Evolutionary conservation across 2,888 invertebrate species (phyloP), one percentile per base, ranked within the genome.

Genomic region (Eristalis pertinax): DNA sequence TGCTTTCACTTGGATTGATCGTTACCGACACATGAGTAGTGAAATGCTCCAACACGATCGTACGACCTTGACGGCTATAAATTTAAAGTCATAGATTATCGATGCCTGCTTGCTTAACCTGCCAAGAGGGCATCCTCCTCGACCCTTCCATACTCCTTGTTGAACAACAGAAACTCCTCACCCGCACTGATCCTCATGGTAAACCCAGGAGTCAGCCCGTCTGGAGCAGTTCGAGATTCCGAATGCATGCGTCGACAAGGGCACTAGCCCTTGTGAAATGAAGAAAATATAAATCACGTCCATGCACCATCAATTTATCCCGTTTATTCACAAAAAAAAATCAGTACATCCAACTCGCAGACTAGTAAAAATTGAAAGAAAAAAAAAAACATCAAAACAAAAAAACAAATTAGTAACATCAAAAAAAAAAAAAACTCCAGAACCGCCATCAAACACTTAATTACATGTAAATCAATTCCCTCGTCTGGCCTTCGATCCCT

Each of bases 401-500:
- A 67, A 43, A 76, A 60, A 77, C 76, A 68, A 68, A 77, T 77
- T 24, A 56, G 43, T 29, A 22, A 62, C 60, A 68, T 43, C n/a
- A 76, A 32, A 4, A 26, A 26, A 32, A 4, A 26, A 26, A 67
- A 63, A 56, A 29, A 38, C 41, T n/a, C 19, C 29, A 50, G 24
- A 41, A 64, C 64, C 35, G n/a, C 50, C 63, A 68, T 63, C 56
- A 69, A 68, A 38, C 81, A 69, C 74, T 81, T 75, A 68, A 81
- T 74, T 69, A 24, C 50, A 69, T 69, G 80, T 81, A 81, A 81
- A 75, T 69, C 81, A 69, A 81, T 69, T 75, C 50, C 74, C 56
- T 43, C 58, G 56, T 65, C 74, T 75, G 74, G 68, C 74, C 80
- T 80, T 74, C 80, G 63, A 74, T 80, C 74, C 74, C 58, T 68